Percentiles rank a stretch among this genome's conserved stretches.
Evolutionary conservation across 2,797 vertebrate genomes (phyloP).

Genomic region (Melanotaenia boesemani): DNA sequence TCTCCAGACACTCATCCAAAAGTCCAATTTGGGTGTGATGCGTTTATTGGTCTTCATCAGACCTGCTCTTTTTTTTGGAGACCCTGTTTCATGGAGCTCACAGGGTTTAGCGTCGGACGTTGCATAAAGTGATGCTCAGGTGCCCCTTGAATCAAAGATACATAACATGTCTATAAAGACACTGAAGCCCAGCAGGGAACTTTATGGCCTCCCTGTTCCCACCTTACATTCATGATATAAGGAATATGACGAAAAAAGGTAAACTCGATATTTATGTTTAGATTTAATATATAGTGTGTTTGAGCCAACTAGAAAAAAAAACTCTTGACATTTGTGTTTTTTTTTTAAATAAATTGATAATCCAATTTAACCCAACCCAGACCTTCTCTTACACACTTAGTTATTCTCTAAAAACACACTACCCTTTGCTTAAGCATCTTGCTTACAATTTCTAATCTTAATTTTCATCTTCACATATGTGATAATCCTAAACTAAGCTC

Average conservation of each 20-base stretch:
- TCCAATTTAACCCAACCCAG: background rate
- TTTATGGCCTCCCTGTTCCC: background rate
- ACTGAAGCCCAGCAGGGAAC: no score
- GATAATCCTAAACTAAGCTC: constrained; percentile 47
- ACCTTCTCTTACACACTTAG: background rate
- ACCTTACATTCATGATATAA: background rate
- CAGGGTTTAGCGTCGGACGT: background rate
- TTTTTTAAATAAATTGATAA: no score
- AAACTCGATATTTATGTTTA: no score
- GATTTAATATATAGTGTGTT: no score
- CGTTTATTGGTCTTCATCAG: background rate
- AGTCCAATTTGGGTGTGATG: background rate
- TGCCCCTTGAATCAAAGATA: background rate
- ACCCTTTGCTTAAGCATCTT: constrained; percentile 19
- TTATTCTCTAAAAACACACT: background rate
- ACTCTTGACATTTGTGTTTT: no score
- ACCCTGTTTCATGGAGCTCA: background rate
- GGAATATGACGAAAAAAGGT: no score
- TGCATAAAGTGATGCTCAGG: background rate
- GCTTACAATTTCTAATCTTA: constrained; percentile 9
- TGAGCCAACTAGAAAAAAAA: no score
- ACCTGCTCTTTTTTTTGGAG: background rate
- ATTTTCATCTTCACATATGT: constrained; percentile 52
- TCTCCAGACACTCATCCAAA: background rate
- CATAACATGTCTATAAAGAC: background rate